These are phyloP conservation scores for Blastobasis adustella DNA, from an alignment of 2,888 invertebrate species.

Conservation along the genomic window DNA sequence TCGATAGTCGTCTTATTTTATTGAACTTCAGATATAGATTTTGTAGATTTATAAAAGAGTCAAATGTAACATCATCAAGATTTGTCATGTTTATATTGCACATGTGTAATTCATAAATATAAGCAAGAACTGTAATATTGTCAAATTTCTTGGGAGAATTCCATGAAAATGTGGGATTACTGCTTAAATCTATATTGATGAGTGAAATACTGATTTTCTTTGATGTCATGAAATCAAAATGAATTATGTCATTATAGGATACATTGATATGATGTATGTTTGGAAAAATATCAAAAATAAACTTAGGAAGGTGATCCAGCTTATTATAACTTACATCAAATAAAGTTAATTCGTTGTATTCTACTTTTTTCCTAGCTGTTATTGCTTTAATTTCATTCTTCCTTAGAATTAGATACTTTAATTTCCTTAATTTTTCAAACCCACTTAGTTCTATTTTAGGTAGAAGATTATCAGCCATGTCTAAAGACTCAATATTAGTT, in stretches of 20 bases:
- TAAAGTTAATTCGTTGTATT: conserved; percentile 43
- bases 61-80: conserved; percentile 81
- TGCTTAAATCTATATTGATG: conserved; percentile 60
- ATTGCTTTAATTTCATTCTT: conserved; percentile 62
- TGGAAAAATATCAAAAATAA: conserved; percentile 58
- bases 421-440: conserved; percentile 48
- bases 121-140: conserved; percentile 51
- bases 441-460: conserved; percentile 80
- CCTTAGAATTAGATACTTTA: conserved; percentile 52
- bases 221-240: conserved; percentile 51
- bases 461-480: conserved; percentile 80
- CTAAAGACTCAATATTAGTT: conserved; percentile 81
- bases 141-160: conserved; percentile 35
- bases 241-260: conserved; percentile 55
- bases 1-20: conserved; percentile 85
- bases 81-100: conserved; percentile 58
- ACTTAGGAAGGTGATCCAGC: conserved; percentile 43
- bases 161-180: conserved; percentile 56
- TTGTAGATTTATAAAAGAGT: conserved; percentile 83
- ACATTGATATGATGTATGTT: conserved; percentile 60
- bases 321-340: conserved; percentile 61
- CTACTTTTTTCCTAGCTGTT: conserved; percentile 48
- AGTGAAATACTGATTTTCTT: conserved; percentile 41
- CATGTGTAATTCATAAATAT: conserved; percentile 61
- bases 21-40: conserved; percentile 86